These are phyloP conservation scores for Perccottus glenii DNA, from an alignment of 2,113 vertebrate species.

Conservation along the genomic window DNA sequence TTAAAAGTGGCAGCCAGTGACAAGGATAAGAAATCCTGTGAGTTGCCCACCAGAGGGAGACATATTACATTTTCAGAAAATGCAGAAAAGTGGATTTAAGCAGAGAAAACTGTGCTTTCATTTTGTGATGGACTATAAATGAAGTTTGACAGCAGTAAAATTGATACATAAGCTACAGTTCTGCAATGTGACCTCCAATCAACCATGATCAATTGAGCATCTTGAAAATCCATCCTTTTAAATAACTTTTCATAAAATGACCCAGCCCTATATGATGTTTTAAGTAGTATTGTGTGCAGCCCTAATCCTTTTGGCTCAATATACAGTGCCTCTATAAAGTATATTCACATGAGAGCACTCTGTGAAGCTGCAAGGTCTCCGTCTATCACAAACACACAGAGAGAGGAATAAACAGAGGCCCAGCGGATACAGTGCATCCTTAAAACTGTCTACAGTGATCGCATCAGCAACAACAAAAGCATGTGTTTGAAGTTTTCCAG, in stretches of 20 bases:
- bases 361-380: slow-evolving; percentile 27
- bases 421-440: slow-evolving; percentile 10
- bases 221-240: too few relatives aligned
- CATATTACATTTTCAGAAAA: slow-evolving; percentile 25
- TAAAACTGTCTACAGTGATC: slow-evolving; percentile 10
- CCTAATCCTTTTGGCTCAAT: too few relatives aligned
- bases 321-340: neutral
- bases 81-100: neutral
- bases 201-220: too few relatives aligned
- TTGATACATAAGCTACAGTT: too few relatives aligned
- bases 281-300: too few relatives aligned
- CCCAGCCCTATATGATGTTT: too few relatives aligned
- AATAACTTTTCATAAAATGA: too few relatives aligned
- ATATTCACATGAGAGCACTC: slow-evolving; percentile 23
- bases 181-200: too few relatives aligned
- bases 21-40: neutral
- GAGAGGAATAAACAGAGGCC: slow-evolving; percentile 4
- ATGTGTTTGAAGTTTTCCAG: slow-evolving; percentile 55
- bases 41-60: slow-evolving; percentile 64
- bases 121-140: neutral
- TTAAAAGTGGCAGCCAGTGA: neutral
- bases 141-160: neutral
- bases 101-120: neutral
- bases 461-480: slow-evolving; percentile 9
- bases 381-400: neutral